Evolutionary conservation across 2,888 invertebrate species (phyloP), one percentile per base, ranked within the genome.

Genomic region (Leptinotarsa haldemani): DNA sequence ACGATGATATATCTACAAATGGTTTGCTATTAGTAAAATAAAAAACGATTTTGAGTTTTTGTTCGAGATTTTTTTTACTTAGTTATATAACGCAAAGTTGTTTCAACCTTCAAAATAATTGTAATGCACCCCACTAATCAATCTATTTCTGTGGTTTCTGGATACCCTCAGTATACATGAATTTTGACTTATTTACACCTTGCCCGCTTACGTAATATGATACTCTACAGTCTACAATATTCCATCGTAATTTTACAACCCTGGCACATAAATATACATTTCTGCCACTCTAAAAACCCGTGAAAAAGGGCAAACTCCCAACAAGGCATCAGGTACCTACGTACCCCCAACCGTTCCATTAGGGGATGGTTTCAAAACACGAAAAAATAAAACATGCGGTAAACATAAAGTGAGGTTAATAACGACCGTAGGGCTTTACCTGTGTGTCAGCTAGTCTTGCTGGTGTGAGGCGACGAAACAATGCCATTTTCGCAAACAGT

Each of bases 371-470:
- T 40, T 40, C 2, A 40, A 40, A 40, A 40, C 40, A 12, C 40
- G 40, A 3, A 40, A 40, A 12, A 12, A 30, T 30, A 30, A 40
- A 40, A 40, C 40, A 40, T 40, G 15, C n/a, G 1, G 56, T 22
- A 25, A 52, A 22, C 56, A 15, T 15, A 56, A 56, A 56, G 56
- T 56, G 20, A 56, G 56, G 56, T 56, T 56, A 56, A 56, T 20
- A 18, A 7, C 12, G 3, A 22, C 13, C 22, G 22, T 20, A 15
- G 13, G 13, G 25, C 22, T 15, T 22, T 56, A 92, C 92, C 90
- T 92, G 92, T 85, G 90, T 88, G 86, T 92, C 92, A 80, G 88
- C 87, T 84, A 93, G 86, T 89, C 89, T 91, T 80, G 89, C 88
- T 82, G 91, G 88, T 81, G 92, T 90, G 86, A 92, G 90, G 56